Conservation (phyloP, 2,888 invertebrate genomes). For the Aphelenchoides bicaudatus region DNA sequence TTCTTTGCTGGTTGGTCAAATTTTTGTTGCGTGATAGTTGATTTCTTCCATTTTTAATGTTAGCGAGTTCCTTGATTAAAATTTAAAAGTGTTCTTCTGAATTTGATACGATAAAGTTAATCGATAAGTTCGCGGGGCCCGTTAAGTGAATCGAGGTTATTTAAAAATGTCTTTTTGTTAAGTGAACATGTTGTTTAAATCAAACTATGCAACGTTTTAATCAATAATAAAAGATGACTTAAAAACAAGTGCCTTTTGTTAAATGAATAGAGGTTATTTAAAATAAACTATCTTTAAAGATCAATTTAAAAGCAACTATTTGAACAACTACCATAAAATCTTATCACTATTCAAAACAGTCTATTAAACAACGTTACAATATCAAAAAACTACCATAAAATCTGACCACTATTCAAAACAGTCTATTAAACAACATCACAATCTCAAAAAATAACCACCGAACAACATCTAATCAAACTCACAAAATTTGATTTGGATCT, state of each 20-base stretch:
- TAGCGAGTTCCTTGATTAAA: too few species aligned
- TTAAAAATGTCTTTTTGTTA: background rate
- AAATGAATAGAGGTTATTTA: too few species aligned
- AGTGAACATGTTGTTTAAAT: background rate
- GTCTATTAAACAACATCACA: background rate
- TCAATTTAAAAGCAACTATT: background rate
- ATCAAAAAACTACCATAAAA: background rate
- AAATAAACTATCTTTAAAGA: too few species aligned
- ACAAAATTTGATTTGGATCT: slow-evolving; percentile 37
- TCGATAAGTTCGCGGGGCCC: background rate
- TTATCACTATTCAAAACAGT: background rate
- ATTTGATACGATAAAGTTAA: too few species aligned
- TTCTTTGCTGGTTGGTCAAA: too few species aligned
- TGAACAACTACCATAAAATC: slow-evolving; percentile 3
- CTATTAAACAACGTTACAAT: background rate
- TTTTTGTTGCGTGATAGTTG: too few species aligned
- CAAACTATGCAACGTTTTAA: background rate
- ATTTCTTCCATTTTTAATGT: too few species aligned
- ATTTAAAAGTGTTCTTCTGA: too few species aligned
- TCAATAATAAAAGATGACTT: too few species aligned
- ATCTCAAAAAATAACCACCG: background rate
- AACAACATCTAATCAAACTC: slow-evolving; percentile 24
- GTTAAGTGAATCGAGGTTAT: background rate
- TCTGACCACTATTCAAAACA: background rate
- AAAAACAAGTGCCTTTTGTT: too few species aligned